phyloP scores from a whole-genome alignment of 2,113 vertebrate genomes.

The Mus spicilegus region DNA sequence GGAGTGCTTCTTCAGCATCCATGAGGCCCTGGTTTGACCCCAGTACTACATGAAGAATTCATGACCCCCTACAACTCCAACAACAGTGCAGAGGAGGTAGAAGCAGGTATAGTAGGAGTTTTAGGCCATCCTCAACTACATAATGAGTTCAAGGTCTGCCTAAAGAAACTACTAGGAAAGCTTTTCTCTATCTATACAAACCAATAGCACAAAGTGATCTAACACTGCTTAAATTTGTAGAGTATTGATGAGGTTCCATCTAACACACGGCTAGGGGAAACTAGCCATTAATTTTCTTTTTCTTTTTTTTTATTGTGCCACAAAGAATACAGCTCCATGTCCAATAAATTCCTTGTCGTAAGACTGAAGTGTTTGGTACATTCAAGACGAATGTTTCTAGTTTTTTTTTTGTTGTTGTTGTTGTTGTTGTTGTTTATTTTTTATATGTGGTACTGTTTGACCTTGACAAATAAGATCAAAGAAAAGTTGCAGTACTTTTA shows the following conservation, averaged over 20 bases:
- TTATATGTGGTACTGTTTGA: constrained; percentile 61
- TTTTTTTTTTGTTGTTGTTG: not conserved
- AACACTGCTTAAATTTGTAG: constrained; percentile 56
- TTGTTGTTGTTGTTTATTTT: not conserved
- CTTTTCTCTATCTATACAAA: constrained; percentile 30
- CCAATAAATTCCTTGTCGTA: constrained; percentile 66
- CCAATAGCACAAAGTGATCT: not conserved
- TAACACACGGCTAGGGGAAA: constrained; percentile 4
- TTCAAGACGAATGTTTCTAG: constrained; percentile 47
- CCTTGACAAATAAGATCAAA: constrained; percentile 62
- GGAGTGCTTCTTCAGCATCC: not conserved
- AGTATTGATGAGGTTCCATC: constrained; percentile 42
- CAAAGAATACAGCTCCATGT: constrained; percentile 53
- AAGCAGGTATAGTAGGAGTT: not conserved
- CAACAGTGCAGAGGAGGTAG: not conserved
- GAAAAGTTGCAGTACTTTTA: constrained; percentile 12
- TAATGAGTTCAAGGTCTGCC: not conserved
- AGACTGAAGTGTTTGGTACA: constrained; percentile 61
- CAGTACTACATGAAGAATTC: too few species aligned
- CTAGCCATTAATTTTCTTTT: constrained; percentile 23
- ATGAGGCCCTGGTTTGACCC: not conserved
- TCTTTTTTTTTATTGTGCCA: constrained; percentile 60
- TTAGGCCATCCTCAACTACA: not conserved
- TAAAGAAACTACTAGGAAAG: constrained; percentile 51
- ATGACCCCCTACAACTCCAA: not conserved